Base-by-base conservation (phyloP, 1,140 invertebrate genomes). In the Apis laboriosa region DNA sequence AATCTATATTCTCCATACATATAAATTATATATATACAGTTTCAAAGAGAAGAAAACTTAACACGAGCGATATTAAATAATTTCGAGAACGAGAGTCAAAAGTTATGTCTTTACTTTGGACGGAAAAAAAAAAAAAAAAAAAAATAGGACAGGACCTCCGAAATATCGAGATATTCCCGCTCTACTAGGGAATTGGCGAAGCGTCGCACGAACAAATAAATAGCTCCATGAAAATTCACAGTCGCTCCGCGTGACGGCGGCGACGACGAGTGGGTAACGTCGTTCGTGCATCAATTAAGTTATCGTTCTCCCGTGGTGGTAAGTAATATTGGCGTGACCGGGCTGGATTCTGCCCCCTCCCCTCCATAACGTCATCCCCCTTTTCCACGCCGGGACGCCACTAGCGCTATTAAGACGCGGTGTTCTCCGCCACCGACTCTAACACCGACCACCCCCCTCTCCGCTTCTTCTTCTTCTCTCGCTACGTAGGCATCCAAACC, bases 301-400 rank as follows among this genome's bases (percentile, higher is more conserved):
- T 89, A 90, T 90, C 88, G 86, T 83, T 85, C 88, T 87, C 77
- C 80, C 86, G 80, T 72, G 86, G 68, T 84, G 78, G 88, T 86
- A 87, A 87, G 88, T 89, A 90, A 90, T 91, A 91, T 91, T 87
- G 88, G 89, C 89, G 84, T 89, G 88, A 90, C 88, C 89, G 87
- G 86, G 79, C 84, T 88, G 83, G 72, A 73, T 89, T 75, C 58
- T 67, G 56, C 24, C 80, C 64, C 70, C 43, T 17, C 77, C 58
- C 64, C 55, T 17, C 4, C 64, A 56, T 64, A 43, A 82, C 80
- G 74, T 77, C 80, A 56, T 82, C 80, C 74, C 80, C 80, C 80
- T 79, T 80, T 83, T 86, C 82, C 58, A 77, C 66, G 78, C 84
- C 61, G 63, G 77, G 70, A 87, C 73, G 80, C 84, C 80, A 84